Evolutionary conservation across 2,888 invertebrate genomes (phyloP).

Genomic region (Acleris emargana): DNA sequence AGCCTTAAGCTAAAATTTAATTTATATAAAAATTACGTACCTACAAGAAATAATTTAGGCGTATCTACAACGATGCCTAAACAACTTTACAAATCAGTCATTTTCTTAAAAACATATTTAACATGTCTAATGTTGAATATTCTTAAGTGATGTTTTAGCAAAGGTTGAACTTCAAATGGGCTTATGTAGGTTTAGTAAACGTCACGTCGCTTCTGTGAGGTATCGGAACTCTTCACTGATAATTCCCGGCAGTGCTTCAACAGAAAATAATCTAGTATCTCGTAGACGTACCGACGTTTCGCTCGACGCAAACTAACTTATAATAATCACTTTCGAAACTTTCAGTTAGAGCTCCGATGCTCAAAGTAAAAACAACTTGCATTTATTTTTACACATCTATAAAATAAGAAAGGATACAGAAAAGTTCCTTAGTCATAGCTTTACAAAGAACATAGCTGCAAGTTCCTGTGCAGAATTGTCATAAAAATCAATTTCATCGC

Average conservation of each 20-base stretch:
- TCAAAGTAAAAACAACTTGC: not conserved
- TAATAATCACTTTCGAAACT: not conserved
- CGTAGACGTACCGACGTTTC: not conserved
- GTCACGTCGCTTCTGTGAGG: conserved; percentile 18
- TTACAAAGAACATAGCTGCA: conserved; percentile 36
- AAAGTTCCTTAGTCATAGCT: conserved; percentile 19
- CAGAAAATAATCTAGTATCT: conserved; percentile 10
- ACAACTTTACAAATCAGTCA: conserved; percentile 74
- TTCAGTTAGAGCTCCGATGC: no score
- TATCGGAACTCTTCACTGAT: conserved; percentile 6
- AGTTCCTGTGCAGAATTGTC: conserved; percentile 31
- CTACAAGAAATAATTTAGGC: conserved; percentile 66
- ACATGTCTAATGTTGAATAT: conserved; percentile 34
- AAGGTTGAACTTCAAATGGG: conserved; percentile 21
- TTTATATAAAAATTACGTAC: conserved; percentile 62
- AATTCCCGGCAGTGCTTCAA: not conserved
- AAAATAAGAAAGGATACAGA: conserved; percentile 6
- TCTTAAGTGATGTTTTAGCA: conserved; percentile 35
- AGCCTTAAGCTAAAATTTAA: conserved; percentile 49
- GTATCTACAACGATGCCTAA: conserved; percentile 69
- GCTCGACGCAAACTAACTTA: not conserved
- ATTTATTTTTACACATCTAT: not conserved
- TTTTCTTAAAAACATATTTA: conserved; percentile 69
- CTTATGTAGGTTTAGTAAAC: conserved; percentile 15
- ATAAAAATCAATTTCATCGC: conserved; percentile 42